phyloP scores from a whole-genome alignment of 1,140 invertebrate species.

The Drosophila rufa region DNA sequence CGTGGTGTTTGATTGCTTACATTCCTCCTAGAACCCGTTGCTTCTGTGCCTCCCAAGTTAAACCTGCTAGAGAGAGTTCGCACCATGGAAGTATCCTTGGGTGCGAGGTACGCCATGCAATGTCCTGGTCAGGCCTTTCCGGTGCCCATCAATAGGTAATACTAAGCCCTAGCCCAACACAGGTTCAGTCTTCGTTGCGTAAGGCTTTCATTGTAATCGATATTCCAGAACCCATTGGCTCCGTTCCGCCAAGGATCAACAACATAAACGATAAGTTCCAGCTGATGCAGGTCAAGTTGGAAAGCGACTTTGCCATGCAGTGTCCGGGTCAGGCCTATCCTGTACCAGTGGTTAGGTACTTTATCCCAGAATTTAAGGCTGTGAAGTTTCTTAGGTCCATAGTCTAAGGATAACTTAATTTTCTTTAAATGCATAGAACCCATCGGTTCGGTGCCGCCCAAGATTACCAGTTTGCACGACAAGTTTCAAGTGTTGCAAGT shows the following conservation, averaged over 20 bases:
- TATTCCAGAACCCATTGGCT: slow-evolving; percentile 89
- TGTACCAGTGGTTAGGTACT: slow-evolving; percentile 87
- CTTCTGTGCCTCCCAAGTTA: slow-evolving; percentile 85
- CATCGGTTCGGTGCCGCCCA: slow-evolving; percentile 89
- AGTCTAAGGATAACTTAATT: neutral
- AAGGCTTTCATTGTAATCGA: neutral
- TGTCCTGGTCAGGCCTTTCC: slow-evolving; percentile 90
- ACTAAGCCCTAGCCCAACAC: slow-evolving; percentile 43
- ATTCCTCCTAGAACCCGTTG: slow-evolving; percentile 48
- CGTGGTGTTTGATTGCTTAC: neutral
- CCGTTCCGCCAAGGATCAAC: slow-evolving; percentile 88
- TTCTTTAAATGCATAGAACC: slow-evolving; percentile 86
- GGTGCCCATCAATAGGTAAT: slow-evolving; percentile 89
- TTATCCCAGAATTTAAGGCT: slow-evolving; percentile 28
- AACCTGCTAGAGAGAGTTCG: slow-evolving; percentile 86
- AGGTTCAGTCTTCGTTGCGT: slow-evolving; percentile 17
- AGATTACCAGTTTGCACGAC: slow-evolving; percentile 86
- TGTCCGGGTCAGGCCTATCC: slow-evolving; percentile 89
- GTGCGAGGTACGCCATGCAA: slow-evolving; percentile 87
- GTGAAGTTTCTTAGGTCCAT: no score
- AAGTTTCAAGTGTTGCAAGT: slow-evolving; percentile 86
- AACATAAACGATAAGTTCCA: slow-evolving; percentile 86
- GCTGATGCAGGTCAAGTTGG: slow-evolving; percentile 86
- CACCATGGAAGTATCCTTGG: slow-evolving; percentile 86
- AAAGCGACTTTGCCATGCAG: slow-evolving; percentile 87